These are phyloP conservation scores for Pampusana beccarii DNA, from an alignment of 2,113 vertebrate genomes.

Conservation along the genomic window DNA sequence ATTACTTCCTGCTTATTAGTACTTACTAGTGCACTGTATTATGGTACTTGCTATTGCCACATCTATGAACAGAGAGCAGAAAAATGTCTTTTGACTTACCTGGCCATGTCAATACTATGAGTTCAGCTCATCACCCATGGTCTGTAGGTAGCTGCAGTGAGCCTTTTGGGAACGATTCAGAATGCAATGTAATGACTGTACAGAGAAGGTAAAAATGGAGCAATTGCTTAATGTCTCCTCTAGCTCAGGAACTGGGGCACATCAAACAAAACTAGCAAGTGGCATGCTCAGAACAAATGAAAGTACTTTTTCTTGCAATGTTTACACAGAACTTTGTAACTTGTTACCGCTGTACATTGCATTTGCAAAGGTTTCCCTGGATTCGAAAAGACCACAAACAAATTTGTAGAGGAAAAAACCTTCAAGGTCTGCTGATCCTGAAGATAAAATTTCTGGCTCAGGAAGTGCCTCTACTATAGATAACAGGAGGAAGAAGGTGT, in stretches of 20 bases:
- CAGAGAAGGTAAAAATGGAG: neutral
- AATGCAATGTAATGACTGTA: neutral
- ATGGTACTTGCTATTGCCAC: neutral
- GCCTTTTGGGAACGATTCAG: neutral
- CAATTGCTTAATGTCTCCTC: neutral
- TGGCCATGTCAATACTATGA: neutral
- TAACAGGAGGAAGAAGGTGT: slow-evolving; percentile 27
- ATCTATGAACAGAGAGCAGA: neutral
- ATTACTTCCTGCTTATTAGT: neutral
- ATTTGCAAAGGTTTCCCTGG: neutral
- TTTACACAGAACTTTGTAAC: neutral
- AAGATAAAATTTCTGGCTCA: slow-evolving; percentile 45
- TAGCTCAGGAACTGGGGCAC: neutral
- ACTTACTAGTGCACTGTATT: neutral
- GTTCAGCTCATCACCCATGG: neutral
- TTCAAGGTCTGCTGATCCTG: slow-evolving; percentile 38
- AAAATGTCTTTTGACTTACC: neutral
- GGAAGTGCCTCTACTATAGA: slow-evolving; percentile 26
- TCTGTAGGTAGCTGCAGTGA: neutral
- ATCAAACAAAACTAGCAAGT: slow-evolving; percentile 13
- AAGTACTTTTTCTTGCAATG: neutral
- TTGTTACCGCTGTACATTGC: neutral
- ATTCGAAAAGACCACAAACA: neutral
- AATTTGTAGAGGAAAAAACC: neutral
- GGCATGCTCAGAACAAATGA: neutral